Conservation (phyloP, 2,113 vertebrate species). For the Elachura formosa region DNA sequence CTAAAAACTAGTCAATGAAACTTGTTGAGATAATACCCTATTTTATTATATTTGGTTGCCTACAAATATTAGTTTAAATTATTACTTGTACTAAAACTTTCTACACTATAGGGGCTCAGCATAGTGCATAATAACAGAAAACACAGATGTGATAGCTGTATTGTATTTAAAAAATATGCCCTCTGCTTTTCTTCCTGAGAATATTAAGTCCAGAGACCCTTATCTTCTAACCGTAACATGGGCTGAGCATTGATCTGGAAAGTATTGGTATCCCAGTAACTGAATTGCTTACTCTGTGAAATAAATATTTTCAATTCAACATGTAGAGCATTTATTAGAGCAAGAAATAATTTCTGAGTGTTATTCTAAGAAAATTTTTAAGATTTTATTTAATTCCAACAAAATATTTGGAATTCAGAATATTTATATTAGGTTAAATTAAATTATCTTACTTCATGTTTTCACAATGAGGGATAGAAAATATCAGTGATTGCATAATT, state of each 20-base stretch:
- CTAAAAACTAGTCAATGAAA: not conserved
- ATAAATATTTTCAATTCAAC: not conserved
- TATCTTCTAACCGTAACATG: not conserved
- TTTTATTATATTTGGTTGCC: not conserved
- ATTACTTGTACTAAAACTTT: not conserved
- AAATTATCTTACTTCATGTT: not conserved
- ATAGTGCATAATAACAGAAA: not conserved
- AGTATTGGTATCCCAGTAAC: not conserved
- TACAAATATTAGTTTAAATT: not conserved
- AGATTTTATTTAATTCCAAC: not conserved
- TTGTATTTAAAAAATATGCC: fast-evolving
- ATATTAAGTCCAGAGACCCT: not conserved
- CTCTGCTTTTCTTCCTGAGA: not conserved
- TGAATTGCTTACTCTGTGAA: not conserved
- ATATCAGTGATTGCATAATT: not conserved
- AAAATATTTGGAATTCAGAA: not conserved
- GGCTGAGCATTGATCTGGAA: not conserved
- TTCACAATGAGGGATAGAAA: not conserved
- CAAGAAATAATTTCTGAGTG: not conserved
- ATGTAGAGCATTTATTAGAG: not conserved
- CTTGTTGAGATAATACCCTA: not conserved
- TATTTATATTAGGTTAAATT: not conserved
- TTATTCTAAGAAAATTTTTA: not conserved
- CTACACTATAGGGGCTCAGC: not conserved
- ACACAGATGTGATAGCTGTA: not conserved